Evolutionary conservation across 2,888 invertebrate genomes (phyloP).

Genomic region (Dicranocentrus wangi): DNA sequence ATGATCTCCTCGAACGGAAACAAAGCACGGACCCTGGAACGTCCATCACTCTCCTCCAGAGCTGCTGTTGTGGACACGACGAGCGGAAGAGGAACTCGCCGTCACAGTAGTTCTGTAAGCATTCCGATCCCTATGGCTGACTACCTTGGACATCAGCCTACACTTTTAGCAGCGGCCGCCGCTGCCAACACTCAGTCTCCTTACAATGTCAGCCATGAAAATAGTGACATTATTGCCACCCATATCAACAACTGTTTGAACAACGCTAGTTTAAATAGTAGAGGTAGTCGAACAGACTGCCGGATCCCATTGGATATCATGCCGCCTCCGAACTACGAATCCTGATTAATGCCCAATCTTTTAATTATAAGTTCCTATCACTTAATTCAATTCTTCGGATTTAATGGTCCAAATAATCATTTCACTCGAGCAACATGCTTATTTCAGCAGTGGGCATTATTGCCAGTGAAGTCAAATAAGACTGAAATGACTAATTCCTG

Average conservation of each 20-base stretch:
- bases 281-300: slow-evolving; percentile 37
- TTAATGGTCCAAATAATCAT: slow-evolving; percentile 53
- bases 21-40: slow-evolving; percentile 49
- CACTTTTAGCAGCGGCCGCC: slow-evolving; percentile 34
- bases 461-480: slow-evolving; percentile 62
- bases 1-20: slow-evolving; percentile 24
- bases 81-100: slow-evolving; percentile 46
- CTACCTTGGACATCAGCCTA: slow-evolving; percentile 53
- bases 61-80: not conserved
- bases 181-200: slow-evolving; percentile 36
- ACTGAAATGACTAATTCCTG: slow-evolving; percentile 62
- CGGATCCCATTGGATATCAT: slow-evolving; percentile 55
- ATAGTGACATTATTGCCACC: slow-evolving; percentile 45
- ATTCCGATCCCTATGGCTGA: slow-evolving; percentile 67
- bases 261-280: slow-evolving; percentile 27
- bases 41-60: slow-evolving; percentile 28
- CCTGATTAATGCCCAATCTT: slow-evolving; percentile 62
- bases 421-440: slow-evolving; percentile 61
- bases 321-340: slow-evolving; percentile 41
- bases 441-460: slow-evolving; percentile 57
- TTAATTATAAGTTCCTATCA: slow-evolving; percentile 49
- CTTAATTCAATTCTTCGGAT: slow-evolving; percentile 36
- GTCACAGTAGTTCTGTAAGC: slow-evolving; percentile 64
- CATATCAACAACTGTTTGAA: slow-evolving; percentile 62
- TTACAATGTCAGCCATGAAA: slow-evolving; percentile 38